A percentile compares a stretch with the other conserved stretches of the same genome.
Evolutionary conservation across 2,797 vertebrate species (phyloP).

Genomic region (Protonibea diacanthus): DNA sequence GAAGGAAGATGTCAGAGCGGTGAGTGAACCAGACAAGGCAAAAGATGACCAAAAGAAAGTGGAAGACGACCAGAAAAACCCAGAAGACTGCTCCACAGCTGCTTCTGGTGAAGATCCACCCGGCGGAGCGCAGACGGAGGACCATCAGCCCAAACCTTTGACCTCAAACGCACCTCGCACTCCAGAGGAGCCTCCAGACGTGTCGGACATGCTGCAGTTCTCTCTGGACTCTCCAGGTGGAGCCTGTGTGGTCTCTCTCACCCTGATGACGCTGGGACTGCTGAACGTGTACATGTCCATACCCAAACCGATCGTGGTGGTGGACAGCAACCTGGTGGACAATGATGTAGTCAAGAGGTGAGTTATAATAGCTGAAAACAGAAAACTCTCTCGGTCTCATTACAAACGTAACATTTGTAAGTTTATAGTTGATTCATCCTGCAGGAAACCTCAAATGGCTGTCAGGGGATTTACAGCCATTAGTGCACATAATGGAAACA

Average conservation of each 20-base stretch:
- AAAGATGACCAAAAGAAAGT: background rate
- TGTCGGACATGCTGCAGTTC: conserved; percentile 85
- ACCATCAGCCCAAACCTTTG: background rate
- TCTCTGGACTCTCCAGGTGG: conserved; percentile 91
- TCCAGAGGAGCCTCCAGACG: conserved; percentile 43
- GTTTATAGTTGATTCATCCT: background rate
- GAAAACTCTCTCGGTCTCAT: too few species aligned
- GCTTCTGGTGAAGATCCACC: conserved; percentile 4
- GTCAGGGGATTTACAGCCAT: background rate
- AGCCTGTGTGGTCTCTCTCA: conserved; percentile 86
- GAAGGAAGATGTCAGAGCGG: background rate
- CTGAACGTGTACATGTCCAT: conserved; percentile 89
- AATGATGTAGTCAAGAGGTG: conserved; percentile 93
- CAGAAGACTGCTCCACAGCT: background rate
- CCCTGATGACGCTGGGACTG: conserved; percentile 91
- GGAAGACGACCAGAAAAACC: conserved; percentile 13
- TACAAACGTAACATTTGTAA: too few species aligned
- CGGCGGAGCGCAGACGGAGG: conserved; percentile 14
- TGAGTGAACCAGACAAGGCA: background rate
- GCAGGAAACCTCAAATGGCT: background rate
- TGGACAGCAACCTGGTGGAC: conserved; percentile 95
- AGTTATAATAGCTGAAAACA: conserved; percentile 1
- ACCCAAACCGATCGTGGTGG: conserved; percentile 95
- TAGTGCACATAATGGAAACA: background rate
- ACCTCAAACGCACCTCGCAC: background rate